Base-by-base conservation (phyloP, 2,797 vertebrate species). In the Syndactyla subalaris region DNA sequence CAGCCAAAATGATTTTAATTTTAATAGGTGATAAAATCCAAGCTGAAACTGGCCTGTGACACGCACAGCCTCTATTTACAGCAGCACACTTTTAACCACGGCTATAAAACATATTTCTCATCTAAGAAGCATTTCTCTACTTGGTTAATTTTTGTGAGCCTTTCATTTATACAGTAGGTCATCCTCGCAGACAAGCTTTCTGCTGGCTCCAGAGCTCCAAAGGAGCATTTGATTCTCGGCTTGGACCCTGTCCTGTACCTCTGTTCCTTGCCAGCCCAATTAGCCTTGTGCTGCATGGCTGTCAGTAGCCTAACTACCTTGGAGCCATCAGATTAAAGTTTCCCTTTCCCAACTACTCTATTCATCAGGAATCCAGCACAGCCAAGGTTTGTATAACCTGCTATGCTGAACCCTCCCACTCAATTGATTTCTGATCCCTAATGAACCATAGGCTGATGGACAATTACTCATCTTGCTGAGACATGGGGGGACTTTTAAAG, bases 351-450 rank as follows among this genome's bases (percentile, higher is more conserved):
- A 94, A 41, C 97, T 97, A 62, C 87, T 97, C 97, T 98, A 98
- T 98, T 98, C 97, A 98, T 98, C 98, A 98, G 94, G 93, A 97
- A 97, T 95, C 91, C 90, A 96, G 97, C 91, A 88, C 97, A 96
- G 97, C 89, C 95, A 97, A 96, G 93, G 97, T 97, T 97, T 98
- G 96, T 97, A 85, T 96, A 97, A 97, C 96, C 97, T 98, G 95
- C 97, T 95, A 97, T 65, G 95, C 93, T 79, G 96, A 90, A 96
- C 97, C 96, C 98, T 98, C 98, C 98, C 96, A 97, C 97, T 97
- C 97, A 98, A 98, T 98, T 98, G 98, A 98, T 98, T 97, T 98
- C 97, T 98, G 97, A 97, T 98, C 97, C 97, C 97, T 98, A 98
- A 98, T 97, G 98, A 98, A 98, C 97, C 97, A 95, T 93, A 95